These are phyloP conservation scores for Tetheella fluctuosa DNA, from an alignment of 2,888 invertebrate species.

Conservation along the genomic window DNA sequence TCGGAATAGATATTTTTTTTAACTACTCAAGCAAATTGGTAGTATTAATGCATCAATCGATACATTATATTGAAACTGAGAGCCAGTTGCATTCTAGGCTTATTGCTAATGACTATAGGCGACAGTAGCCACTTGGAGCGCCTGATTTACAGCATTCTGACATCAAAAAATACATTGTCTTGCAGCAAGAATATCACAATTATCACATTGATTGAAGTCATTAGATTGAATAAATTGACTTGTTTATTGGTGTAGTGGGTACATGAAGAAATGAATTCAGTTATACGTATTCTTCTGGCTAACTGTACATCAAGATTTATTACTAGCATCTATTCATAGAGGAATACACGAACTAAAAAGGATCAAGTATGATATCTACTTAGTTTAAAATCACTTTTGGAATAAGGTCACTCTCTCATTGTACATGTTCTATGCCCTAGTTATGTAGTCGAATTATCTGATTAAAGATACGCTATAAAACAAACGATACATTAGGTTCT, in stretches of 20 bases:
- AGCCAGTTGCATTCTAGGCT: no score
- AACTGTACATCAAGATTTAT: not conserved
- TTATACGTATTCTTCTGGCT: no score
- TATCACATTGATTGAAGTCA: constrained; percentile 30
- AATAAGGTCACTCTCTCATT: not conserved
- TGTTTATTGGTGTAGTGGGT: constrained; percentile 1
- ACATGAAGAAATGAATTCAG: not conserved
- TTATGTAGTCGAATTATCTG: no score
- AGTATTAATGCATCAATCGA: constrained; percentile 22
- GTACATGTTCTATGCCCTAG: not conserved
- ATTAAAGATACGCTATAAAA: no score
- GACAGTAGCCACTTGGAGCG: no score
- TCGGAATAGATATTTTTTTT: not conserved
- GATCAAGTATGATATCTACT: not conserved
- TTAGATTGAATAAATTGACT: constrained; percentile 18
- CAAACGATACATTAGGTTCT: not conserved
- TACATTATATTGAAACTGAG: constrained; percentile 31
- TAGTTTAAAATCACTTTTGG: not conserved
- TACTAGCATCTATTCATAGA: not conserved
- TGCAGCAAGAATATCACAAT: no score
- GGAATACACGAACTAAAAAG: not conserved
- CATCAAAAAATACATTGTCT: no score
- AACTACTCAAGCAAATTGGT: constrained; percentile 31
- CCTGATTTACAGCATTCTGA: no score
- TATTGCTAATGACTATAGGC: no score